Percentiles rank a stretch among this genome's conserved stretches.
phyloP scores from a whole-genome alignment of 2,113 vertebrate species.

The Hirundichthys speculiger region DNA sequence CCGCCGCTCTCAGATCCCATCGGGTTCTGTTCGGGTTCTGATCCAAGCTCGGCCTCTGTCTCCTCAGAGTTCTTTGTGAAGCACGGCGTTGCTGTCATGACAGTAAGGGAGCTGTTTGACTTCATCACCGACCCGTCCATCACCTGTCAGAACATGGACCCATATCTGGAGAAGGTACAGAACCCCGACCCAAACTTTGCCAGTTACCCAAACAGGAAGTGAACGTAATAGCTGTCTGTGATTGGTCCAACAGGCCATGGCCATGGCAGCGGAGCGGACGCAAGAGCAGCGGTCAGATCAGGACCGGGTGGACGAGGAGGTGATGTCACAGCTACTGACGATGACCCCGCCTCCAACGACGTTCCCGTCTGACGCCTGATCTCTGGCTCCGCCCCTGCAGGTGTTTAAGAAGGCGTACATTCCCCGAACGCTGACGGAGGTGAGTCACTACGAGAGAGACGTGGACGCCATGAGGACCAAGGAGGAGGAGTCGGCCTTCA shows the following conservation, averaged over 20 bases:
- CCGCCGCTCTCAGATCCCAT: no score
- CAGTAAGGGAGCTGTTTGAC: conserved; percentile 93
- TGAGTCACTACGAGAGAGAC: conserved; percentile 93
- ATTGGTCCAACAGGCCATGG: conserved; percentile 85
- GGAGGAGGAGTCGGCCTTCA: conserved; percentile 82
- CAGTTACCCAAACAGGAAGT: neutral
- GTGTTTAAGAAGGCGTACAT: conserved; percentile 97
- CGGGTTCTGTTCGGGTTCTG: neutral
- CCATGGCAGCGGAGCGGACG: conserved; percentile 86
- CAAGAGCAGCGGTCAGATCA: conserved; percentile 89
- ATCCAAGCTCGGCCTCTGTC: neutral
- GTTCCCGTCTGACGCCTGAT: neutral
- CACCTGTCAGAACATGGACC: conserved; percentile 87
- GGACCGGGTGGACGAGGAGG: conserved; percentile 95
- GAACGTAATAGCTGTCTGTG: neutral
- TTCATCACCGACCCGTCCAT: conserved; percentile 94
- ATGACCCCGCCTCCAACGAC: neutral
- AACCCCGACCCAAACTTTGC: neutral
- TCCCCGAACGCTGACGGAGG: conserved; percentile 93
- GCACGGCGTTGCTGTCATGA: conserved; percentile 90
- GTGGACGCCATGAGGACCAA: conserved; percentile 80
- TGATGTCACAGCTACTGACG: conserved; percentile 33
- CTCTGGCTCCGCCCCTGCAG: conserved; percentile 64
- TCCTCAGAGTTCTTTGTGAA: conserved; percentile 90
- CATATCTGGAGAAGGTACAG: conserved; percentile 88